Conservation (phyloP, 2,797 vertebrate species). For the Leptodactylus fallax region DNA sequence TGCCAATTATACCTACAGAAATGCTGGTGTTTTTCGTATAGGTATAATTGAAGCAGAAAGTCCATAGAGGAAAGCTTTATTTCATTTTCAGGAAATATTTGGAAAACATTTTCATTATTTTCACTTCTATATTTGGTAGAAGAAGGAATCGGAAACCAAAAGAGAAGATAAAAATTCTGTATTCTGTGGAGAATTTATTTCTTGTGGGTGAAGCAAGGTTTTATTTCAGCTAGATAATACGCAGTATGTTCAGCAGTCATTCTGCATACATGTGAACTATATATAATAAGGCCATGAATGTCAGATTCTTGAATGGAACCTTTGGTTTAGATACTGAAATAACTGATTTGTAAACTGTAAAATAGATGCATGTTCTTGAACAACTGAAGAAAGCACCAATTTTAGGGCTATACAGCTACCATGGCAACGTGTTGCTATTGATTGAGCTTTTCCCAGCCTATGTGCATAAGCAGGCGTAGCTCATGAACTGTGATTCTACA, state of each 20-base stretch:
- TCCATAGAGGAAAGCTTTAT: no score
- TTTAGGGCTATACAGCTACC: background rate
- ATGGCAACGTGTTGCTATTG: conserved; percentile 35
- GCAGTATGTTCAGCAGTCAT: no score
- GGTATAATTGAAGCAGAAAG: no score
- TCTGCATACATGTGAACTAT: background rate
- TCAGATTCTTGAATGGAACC: background rate
- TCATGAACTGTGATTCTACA: background rate
- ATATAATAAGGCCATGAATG: no score
- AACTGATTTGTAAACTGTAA: conserved; percentile 3
- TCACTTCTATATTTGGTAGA: no score
- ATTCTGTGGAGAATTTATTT: background rate
- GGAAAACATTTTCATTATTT: no score
- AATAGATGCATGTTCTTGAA: conserved; percentile 13
- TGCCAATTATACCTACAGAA: no score
- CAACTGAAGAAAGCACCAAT: background rate
- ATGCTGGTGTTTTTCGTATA: no score
- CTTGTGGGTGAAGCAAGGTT: background rate
- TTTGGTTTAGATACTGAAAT: conserved; percentile 29
- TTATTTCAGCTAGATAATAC: background rate
- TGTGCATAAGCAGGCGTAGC: background rate
- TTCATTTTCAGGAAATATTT: no score
- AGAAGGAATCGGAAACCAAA: no score
- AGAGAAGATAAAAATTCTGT: no score
- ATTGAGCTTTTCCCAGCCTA: conserved; percentile 42